These are phyloP conservation scores for Toxostoma redivivum DNA, from an alignment of 2,113 vertebrate species.

Conservation along the genomic window DNA sequence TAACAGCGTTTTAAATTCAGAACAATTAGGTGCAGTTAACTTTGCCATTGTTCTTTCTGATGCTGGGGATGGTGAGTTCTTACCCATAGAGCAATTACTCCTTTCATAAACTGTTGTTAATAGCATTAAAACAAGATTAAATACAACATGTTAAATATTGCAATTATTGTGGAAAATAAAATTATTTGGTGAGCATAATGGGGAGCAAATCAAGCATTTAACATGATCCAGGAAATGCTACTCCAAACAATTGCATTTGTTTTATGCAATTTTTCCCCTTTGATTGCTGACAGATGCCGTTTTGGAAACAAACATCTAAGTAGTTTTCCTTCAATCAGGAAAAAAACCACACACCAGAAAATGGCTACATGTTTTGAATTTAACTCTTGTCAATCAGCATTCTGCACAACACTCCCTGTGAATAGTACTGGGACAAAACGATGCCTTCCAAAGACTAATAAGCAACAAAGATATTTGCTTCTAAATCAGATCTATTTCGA, in stretches of 20 bases:
- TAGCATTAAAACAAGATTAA: constrained; percentile 82
- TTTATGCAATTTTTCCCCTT: constrained; percentile 82
- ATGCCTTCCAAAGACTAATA: constrained; percentile 55
- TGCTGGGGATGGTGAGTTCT: constrained; percentile 58
- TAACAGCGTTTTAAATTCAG: constrained; percentile 65
- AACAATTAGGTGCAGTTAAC: constrained; percentile 72
- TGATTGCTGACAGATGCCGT: constrained; percentile 93
- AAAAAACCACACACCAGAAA: constrained; percentile 71
- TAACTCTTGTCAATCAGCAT: constrained; percentile 77
- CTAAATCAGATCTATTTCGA: constrained; percentile 1
- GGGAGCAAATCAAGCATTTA: constrained; percentile 82
- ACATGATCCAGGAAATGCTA: constrained; percentile 86
- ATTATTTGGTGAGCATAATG: constrained; percentile 87
- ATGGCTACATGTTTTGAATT: constrained; percentile 78
- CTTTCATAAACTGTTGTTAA: constrained; percentile 76
- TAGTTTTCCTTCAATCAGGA: constrained; percentile 79
- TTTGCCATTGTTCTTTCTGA: constrained; percentile 66
- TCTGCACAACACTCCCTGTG: constrained; percentile 55
- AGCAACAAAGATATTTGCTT: constrained; percentile 39
- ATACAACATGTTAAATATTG: constrained; percentile 82
- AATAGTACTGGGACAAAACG: constrained; percentile 61
- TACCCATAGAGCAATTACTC: constrained; percentile 60
- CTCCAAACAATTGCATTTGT: constrained; percentile 87
- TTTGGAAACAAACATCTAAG: constrained; percentile 84
- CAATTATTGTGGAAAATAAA: constrained; percentile 85